Conservation (phyloP, 2,888 invertebrate species). For the Epinotia demarniana region DNA sequence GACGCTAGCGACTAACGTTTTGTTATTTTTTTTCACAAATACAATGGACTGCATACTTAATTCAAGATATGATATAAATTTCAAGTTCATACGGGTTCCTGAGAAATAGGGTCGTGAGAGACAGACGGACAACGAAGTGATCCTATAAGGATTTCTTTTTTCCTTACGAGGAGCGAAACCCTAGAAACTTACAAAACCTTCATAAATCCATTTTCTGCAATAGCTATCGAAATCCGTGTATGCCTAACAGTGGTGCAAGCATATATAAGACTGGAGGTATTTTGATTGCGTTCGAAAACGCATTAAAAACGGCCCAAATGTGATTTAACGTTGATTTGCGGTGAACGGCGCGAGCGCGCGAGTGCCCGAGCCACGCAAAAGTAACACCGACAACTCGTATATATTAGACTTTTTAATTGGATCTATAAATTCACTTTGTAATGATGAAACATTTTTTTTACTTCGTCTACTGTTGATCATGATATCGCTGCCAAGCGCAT, state of each 20-base stretch:
- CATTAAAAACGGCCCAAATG: slow-evolving; percentile 56
- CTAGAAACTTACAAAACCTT: no score
- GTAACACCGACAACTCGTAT: not conserved
- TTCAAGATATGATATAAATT: no score
- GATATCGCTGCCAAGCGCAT: not conserved
- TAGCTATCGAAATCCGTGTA: not conserved
- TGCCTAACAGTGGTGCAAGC: not conserved
- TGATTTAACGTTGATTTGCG: slow-evolving; percentile 61
- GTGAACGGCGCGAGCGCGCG: slow-evolving; percentile 45
- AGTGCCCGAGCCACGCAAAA: slow-evolving; percentile 16
- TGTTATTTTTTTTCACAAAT: no score
- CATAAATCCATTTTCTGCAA: not conserved
- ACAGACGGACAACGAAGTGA: no score
- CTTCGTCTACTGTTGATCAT: not conserved
- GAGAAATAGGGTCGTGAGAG: no score
- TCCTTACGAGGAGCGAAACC: no score
- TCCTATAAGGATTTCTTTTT: no score
- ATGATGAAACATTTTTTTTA: not conserved
- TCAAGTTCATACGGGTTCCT: no score
- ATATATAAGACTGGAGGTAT: slow-evolving; percentile 46
- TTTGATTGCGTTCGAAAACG: slow-evolving; percentile 60
- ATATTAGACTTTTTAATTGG: slow-evolving; percentile 8
- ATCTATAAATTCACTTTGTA: not conserved
- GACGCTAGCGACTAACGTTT: no score
- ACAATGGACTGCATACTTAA: no score